These are phyloP conservation scores for Kradibia gibbosae DNA, from an alignment of 1,140 invertebrate genomes.

Conservation along the genomic window DNA sequence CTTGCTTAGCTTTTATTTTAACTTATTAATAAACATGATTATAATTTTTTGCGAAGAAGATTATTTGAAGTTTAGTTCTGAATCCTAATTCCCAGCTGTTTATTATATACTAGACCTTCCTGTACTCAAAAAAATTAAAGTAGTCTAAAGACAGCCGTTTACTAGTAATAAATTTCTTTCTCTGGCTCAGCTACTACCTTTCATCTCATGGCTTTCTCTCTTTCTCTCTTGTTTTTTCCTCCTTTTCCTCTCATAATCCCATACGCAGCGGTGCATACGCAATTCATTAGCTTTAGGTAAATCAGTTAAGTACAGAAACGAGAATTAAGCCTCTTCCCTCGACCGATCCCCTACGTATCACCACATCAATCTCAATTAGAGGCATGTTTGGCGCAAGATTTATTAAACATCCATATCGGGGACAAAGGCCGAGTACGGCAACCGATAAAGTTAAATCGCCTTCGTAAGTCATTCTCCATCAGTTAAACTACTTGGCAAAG, in stretches of 20 bases:
- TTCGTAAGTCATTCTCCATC: background rate
- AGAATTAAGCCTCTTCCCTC: constrained; percentile 5
- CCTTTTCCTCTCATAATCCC: constrained; percentile 17
- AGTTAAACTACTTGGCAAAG: too few species aligned
- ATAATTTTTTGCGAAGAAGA: too few species aligned
- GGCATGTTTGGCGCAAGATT: background rate
- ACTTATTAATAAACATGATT: too few species aligned
- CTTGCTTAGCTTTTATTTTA: too few species aligned
- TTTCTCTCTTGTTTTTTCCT: too few species aligned
- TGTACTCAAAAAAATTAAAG: too few species aligned
- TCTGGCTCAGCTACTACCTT: background rate
- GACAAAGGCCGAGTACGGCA: background rate
- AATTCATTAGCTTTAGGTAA: background rate
- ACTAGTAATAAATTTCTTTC: too few species aligned
- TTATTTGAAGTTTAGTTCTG: too few species aligned
- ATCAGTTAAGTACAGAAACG: background rate
- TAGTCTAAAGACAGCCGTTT: too few species aligned
- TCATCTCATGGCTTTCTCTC: too few species aligned
- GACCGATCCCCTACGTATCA: background rate
- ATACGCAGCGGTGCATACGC: background rate
- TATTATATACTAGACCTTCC: too few species aligned
- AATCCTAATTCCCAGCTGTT: too few species aligned
- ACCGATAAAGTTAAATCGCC: background rate
- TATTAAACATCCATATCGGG: constrained; percentile 4
- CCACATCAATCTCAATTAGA: constrained; percentile 56